Evolutionary conservation across 2,888 invertebrate genomes (phyloP).

Genomic region (Litoditis marina): DNA sequence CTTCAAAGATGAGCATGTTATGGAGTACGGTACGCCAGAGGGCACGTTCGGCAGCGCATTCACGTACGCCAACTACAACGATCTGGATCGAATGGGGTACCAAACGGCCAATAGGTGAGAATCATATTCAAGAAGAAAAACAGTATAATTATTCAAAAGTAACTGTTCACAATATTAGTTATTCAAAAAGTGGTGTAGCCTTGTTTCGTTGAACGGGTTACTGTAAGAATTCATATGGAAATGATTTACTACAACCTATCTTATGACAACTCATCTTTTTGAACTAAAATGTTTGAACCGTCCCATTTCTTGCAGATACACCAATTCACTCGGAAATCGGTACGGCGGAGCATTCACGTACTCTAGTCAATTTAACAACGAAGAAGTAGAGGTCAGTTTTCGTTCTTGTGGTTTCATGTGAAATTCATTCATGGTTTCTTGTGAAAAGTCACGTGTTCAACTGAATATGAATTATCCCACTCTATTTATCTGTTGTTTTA

Average conservation of each 20-base stretch:
- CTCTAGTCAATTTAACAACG: slow-evolving; percentile 21
- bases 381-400: slow-evolving; percentile 24
- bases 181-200: no score
- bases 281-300: no score
- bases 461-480: no score
- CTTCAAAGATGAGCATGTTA: slow-evolving; percentile 17
- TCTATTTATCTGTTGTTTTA: no score
- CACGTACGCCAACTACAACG: slow-evolving; percentile 49
- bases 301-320: slow-evolving; percentile 34
- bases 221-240: not conserved
- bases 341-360: slow-evolving; percentile 40
- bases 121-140: no score
- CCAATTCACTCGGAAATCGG: slow-evolving; percentile 23
- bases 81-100: slow-evolving; percentile 49
- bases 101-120: slow-evolving; percentile 36
- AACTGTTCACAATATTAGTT: no score
- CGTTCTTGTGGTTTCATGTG: not conserved
- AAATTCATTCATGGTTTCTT: no score
- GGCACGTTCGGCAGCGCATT: slow-evolving; percentile 43
- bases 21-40: slow-evolving; percentile 37
- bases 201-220: no score
- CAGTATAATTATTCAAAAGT: no score
- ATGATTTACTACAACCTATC: no score
- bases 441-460: no score
- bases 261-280: no score